A percentile compares a stretch with the other conserved stretches of the same genome.
Evolutionary conservation across 2,888 invertebrate genomes (phyloP).

Genomic region (Harpalus rufipes): DNA sequence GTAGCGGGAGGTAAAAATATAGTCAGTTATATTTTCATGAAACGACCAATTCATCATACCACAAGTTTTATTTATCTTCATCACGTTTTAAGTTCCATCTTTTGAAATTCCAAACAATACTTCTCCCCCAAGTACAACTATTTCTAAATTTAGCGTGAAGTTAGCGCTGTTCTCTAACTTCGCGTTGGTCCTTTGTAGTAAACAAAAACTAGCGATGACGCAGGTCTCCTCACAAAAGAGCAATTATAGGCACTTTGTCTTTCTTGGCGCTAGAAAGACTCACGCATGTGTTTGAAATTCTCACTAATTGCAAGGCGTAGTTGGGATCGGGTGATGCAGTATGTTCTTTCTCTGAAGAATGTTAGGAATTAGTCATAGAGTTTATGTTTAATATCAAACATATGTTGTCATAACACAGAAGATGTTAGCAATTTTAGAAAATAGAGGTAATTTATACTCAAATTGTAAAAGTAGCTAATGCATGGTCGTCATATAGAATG

Average conservation of each 20-base stretch:
- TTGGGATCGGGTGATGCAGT: neutral
- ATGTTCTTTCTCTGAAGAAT: neutral
- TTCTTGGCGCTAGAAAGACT: slow-evolving; percentile 9
- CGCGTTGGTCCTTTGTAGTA: slow-evolving; percentile 27
- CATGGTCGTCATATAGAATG: no score
- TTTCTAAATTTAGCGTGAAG: slow-evolving; percentile 56
- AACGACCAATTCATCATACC: no score
- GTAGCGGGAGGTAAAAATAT: no score
- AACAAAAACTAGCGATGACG: slow-evolving; percentile 38
- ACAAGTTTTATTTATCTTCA: no score
- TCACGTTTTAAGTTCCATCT: neutral
- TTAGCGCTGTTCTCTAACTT: neutral
- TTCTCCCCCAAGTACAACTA: slow-evolving; percentile 32
- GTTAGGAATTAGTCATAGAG: neutral
- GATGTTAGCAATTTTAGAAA: neutral
- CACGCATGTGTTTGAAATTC: slow-evolving; percentile 34
- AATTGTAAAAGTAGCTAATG: no score
- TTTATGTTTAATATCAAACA: neutral
- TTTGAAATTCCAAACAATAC: neutral
- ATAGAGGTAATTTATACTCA: no score
- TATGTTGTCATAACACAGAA: neutral
- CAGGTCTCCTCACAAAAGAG: slow-evolving; percentile 52
- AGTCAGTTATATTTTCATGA: no score
- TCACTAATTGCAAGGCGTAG: slow-evolving; percentile 25
- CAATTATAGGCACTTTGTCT: slow-evolving; percentile 50